A percentile compares a stretch with the other conserved stretches of the same genome.
These are phyloP conservation scores for Neria commutata DNA, from an alignment of 2,888 invertebrate genomes.

Conservation along the genomic window DNA sequence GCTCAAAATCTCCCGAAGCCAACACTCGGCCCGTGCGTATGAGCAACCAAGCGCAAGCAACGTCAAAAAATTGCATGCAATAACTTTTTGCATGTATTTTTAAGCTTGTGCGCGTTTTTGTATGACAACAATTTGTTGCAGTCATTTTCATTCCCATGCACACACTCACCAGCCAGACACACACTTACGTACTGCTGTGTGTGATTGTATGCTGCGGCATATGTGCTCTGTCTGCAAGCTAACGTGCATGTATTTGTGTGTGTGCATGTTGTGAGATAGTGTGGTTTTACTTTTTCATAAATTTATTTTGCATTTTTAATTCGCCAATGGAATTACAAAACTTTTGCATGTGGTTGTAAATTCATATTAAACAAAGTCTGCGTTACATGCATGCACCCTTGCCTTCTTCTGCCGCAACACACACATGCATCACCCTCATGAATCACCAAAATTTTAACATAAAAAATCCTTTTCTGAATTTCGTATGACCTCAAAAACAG, in stretches of 20 bases:
- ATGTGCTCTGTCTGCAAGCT: background rate
- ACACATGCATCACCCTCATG: too few species aligned
- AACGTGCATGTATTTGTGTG: background rate
- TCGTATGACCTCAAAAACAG: too few species aligned
- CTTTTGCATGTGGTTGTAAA: slow-evolving; percentile 13
- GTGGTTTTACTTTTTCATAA: slow-evolving; percentile 4
- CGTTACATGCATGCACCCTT: too few species aligned
- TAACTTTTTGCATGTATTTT: slow-evolving; percentile 17
- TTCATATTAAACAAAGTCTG: slow-evolving; percentile 10
- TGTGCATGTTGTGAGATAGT: background rate
- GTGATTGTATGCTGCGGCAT: background rate
- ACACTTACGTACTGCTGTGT: too few species aligned
- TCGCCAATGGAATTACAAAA: slow-evolving; percentile 18
- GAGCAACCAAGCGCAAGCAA: too few species aligned
- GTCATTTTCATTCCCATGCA: slow-evolving; percentile 12
- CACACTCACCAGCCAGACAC: too few species aligned
- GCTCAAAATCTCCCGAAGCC: too few species aligned
- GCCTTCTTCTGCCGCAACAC: too few species aligned
- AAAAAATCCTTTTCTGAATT: too few species aligned
- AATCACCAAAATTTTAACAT: too few species aligned
- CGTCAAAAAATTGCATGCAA: slow-evolving; percentile 7
- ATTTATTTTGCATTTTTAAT: slow-evolving; percentile 21
- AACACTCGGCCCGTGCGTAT: too few species aligned
- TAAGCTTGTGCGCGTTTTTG: slow-evolving; percentile 10
- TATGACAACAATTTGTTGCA: slow-evolving; percentile 11